These are phyloP conservation scores for Rhagonycha lutea DNA, from an alignment of 2,888 invertebrate genomes.

Conservation along the genomic window DNA sequence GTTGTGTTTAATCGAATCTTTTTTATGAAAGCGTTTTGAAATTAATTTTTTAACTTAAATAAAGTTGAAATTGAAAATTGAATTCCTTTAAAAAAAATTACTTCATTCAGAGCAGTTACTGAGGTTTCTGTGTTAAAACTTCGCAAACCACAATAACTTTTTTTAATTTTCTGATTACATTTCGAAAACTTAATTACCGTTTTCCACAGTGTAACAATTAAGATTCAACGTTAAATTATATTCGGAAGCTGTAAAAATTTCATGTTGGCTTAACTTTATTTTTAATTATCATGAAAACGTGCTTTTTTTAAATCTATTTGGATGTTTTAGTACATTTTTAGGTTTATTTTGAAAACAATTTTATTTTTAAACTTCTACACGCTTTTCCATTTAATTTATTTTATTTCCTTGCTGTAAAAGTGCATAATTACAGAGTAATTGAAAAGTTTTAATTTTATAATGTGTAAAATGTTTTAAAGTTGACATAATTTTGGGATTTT, in stretches of 20 bases:
- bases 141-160: background rate
- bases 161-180: background rate
- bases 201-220: background rate
- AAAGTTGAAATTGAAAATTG: background rate
- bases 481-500: background rate
- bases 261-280: background rate
- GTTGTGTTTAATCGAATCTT: background rate
- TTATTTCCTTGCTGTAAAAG: background rate
- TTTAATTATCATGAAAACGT: background rate
- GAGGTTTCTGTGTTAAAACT: background rate
- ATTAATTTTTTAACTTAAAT: background rate
- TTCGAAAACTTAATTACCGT: background rate
- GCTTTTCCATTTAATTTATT: background rate
- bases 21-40: background rate
- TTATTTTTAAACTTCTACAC: background rate
- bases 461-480: background rate
- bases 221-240: background rate
- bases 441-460: background rate
- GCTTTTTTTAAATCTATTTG: background rate
- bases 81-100: background rate
- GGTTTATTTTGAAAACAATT: background rate
- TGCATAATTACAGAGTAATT: background rate
- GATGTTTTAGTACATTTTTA: background rate
- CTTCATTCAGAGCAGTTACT: background rate
- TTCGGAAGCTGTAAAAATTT: background rate